These are phyloP conservation scores for Trichacis sp. DNA, from an alignment of 2,888 invertebrate genomes.

Conservation along the genomic window DNA sequence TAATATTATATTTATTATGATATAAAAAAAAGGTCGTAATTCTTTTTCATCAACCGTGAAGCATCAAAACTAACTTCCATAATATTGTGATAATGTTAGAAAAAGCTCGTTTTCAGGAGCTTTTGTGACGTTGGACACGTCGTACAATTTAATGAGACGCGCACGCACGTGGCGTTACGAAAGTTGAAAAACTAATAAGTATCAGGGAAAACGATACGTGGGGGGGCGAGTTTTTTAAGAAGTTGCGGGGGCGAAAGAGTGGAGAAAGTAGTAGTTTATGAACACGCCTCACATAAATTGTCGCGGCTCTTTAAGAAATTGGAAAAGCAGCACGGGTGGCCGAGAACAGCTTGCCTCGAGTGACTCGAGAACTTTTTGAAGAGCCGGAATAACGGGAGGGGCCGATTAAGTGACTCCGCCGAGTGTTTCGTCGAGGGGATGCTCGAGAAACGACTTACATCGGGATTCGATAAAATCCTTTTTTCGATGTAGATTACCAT, in stretches of 20 bases:
- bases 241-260: slow-evolving; percentile 45
- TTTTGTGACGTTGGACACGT: slow-evolving; percentile 12
- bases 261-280: slow-evolving; percentile 61
- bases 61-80: too few relatives aligned
- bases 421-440: slow-evolving; percentile 35
- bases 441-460: slow-evolving; percentile 34
- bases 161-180: slow-evolving; percentile 52
- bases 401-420: slow-evolving; percentile 28
- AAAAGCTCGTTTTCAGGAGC: too few relatives aligned
- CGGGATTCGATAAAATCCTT: too few relatives aligned
- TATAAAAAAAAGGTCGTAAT: too few relatives aligned
- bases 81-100: too few relatives aligned
- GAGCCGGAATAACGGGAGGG: slow-evolving; percentile 46
- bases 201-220: slow-evolving; percentile 60
- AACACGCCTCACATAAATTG: slow-evolving; percentile 69
- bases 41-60: too few relatives aligned
- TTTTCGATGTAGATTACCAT: too few relatives aligned
- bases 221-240: slow-evolving; percentile 63
- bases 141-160: slow-evolving; percentile 27
- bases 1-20: too few relatives aligned
- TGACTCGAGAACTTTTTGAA: slow-evolving; percentile 65
- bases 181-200: slow-evolving; percentile 67
- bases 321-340: slow-evolving; percentile 65
- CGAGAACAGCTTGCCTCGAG: slow-evolving; percentile 67
- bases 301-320: slow-evolving; percentile 70